Conservation (phyloP, 2,888 invertebrate species). For the Hipparchia sbordonii region DNA sequence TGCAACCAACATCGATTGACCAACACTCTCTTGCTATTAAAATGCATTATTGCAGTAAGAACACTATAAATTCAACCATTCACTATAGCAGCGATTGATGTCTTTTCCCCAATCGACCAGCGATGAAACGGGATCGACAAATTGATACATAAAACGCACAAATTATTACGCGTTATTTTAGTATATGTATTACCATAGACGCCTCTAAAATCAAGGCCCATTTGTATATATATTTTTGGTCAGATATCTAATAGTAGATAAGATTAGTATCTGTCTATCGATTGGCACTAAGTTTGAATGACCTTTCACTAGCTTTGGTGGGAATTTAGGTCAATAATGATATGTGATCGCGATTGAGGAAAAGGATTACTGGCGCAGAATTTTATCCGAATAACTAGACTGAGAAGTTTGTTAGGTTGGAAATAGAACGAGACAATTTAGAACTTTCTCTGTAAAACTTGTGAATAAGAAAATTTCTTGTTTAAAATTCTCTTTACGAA, state of each 20-base stretch:
- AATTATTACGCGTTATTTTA: too few relatives aligned
- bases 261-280: constrained; percentile 41
- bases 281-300: constrained; percentile 42
- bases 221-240: constrained; percentile 1
- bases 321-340: constrained; percentile 68
- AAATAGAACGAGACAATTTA: constrained; percentile 68
- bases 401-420: constrained; percentile 65
- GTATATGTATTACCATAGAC: too few relatives aligned
- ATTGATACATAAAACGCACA: too few relatives aligned
- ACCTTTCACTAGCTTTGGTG: constrained; percentile 67
- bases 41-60: too few relatives aligned
- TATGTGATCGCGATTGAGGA: constrained; percentile 70
- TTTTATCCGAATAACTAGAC: constrained; percentile 71
- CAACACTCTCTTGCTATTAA: too few relatives aligned
- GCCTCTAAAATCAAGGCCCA: background rate
- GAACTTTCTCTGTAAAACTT: constrained; percentile 57
- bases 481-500: background rate
- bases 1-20: too few relatives aligned
- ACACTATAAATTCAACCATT: too few relatives aligned
- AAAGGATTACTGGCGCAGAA: constrained; percentile 74
- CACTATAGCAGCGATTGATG: too few relatives aligned
- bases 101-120: too few relatives aligned
- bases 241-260: constrained; percentile 8
- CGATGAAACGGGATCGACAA: too few relatives aligned
- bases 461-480: constrained; percentile 35